phyloP scores from a whole-genome alignment of 2,113 vertebrate species.

The Lathamus discolor region DNA sequence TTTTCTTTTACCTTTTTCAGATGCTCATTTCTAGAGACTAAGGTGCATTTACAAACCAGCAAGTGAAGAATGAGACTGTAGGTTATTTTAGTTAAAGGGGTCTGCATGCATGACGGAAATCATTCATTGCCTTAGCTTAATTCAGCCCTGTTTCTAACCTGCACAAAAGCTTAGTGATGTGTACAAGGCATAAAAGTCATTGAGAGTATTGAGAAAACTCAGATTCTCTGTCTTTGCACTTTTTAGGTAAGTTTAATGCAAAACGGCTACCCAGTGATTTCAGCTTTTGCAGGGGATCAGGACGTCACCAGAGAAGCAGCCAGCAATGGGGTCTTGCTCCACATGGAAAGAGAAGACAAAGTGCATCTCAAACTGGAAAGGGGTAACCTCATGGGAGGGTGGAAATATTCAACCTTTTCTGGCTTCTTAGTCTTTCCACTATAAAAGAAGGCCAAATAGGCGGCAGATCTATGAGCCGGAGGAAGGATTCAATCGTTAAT shows the following conservation, averaged over 20 bases:
- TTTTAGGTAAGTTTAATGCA: conserved; percentile 97
- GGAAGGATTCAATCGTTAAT: conserved; percentile 66
- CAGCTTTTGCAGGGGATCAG: conserved; percentile 98
- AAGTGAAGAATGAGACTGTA: neutral
- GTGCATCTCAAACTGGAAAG: conserved; percentile 97
- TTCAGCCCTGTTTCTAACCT: neutral
- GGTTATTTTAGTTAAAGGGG: neutral
- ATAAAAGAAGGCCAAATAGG: conserved; percentile 76
- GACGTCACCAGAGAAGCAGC: conserved; percentile 98
- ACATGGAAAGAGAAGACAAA: conserved; percentile 96
- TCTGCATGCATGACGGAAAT: neutral
- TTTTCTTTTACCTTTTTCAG: neutral
- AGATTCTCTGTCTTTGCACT: conserved; percentile 54
- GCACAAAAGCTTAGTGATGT: neutral
- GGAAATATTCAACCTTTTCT: conserved; percentile 99
- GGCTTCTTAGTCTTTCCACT: conserved; percentile 99
- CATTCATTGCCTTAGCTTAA: neutral
- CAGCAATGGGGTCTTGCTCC: conserved; percentile 96
- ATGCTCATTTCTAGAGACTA: neutral
- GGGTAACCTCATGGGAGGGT: conserved; percentile 98
- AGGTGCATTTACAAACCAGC: neutral
- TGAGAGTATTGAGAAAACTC: conserved; percentile 14
- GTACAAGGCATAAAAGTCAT: neutral
- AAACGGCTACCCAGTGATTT: conserved; percentile 97
- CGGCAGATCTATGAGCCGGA: conserved; percentile 43